A percentile compares a stretch with the other conserved stretches of the same genome.
phyloP scores from a whole-genome alignment of 1,140 invertebrate species.

The Metaphire vulgaris region DNA sequence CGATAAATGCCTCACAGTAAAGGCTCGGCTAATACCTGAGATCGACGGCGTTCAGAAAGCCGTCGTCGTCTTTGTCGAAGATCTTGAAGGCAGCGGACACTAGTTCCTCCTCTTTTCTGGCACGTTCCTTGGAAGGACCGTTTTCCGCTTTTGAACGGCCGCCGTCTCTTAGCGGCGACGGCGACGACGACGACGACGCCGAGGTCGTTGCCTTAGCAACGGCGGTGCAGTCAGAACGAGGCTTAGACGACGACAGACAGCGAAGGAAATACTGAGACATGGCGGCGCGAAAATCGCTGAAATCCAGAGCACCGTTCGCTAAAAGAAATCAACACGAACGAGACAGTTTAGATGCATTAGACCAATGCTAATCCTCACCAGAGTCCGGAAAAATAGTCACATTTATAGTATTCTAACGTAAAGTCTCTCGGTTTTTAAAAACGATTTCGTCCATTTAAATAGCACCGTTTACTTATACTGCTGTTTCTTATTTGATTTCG shows the following conservation, averaged over 20 bases:
- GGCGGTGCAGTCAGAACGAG: not conserved
- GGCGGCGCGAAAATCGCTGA: not conserved
- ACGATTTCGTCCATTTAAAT: too few relatives aligned
- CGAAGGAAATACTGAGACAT: not conserved
- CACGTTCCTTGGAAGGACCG: too few relatives aligned
- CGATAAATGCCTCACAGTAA: too few relatives aligned
- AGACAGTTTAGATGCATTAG: too few relatives aligned
- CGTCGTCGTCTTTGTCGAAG: conserved; percentile 28
- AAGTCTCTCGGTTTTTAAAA: too few relatives aligned
- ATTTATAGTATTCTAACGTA: too few relatives aligned
- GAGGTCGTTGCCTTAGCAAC: not conserved
- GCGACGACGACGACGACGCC: not conserved
- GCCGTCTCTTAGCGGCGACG: not conserved
- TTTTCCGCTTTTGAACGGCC: not conserved
- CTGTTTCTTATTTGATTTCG: too few relatives aligned
- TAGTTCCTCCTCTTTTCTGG: conserved; percentile 11
- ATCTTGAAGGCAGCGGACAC: conserved; percentile 17
- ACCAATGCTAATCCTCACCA: too few relatives aligned
- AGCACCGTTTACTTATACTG: too few relatives aligned
- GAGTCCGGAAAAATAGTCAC: too few relatives aligned
- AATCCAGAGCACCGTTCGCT: not conserved
- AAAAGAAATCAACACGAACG: too few relatives aligned
- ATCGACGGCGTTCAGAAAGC: conserved; percentile 22
- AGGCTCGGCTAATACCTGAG: too few relatives aligned
- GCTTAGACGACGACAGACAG: not conserved